Evolutionary conservation across 1,140 invertebrate species (phyloP).

Genomic region (Ladona fulva): DNA sequence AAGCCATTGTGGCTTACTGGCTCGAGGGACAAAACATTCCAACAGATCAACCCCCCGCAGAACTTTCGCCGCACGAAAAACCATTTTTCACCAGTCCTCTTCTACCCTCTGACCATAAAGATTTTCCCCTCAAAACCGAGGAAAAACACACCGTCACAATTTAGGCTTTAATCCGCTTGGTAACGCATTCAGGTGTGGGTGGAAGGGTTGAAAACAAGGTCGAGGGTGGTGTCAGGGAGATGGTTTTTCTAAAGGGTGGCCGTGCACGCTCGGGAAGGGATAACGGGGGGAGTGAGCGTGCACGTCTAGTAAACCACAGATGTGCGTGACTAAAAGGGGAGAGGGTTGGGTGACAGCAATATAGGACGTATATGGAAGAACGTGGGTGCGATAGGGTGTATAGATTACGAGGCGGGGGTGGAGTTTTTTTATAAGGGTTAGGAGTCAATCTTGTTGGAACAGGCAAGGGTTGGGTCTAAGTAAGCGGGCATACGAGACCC

Average conservation of each 20-base stretch:
- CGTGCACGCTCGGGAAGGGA: neutral
- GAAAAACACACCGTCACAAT: no score
- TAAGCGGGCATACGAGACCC: no score
- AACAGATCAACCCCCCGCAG: no score
- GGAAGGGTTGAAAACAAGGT: neutral
- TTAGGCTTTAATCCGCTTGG: no score
- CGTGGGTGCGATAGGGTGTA: neutral
- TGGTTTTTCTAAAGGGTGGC: neutral
- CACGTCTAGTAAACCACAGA: neutral
- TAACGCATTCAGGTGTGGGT: neutral
- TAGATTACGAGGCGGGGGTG: neutral
- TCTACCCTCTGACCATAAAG: no score
- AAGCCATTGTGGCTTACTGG: no score
- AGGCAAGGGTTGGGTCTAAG: no score
- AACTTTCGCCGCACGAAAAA: no score
- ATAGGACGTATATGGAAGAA: neutral
- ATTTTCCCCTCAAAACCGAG: no score
- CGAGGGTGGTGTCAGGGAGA: neutral
- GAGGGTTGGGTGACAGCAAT: neutral
- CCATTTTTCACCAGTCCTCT: no score
- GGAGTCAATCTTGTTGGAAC: no score
- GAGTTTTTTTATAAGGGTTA: neutral
- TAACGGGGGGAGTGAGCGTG: neutral
- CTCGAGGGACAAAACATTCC: no score
- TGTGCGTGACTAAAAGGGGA: neutral